Base-by-base conservation (phyloP, 1,140 invertebrate species). In the Drosophila tani region DNA sequence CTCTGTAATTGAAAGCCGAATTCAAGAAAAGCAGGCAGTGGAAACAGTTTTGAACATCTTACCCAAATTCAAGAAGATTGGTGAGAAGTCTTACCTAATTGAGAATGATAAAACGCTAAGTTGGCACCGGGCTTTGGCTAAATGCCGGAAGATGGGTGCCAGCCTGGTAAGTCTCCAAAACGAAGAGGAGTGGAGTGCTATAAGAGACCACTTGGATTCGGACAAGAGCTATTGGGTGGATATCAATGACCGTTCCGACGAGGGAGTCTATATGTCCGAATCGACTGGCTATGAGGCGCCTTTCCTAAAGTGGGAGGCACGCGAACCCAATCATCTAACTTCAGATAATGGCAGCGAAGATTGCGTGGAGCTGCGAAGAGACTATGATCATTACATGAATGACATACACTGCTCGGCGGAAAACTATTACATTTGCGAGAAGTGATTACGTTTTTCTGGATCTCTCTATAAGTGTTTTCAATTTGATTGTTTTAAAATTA, bases 371-470 rank as follows among this genome's bases (percentile, higher is more conserved):
- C 14, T 56, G 14, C 19, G 53, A 9, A 15, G 19, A 15, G 53
- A 38, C 14, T 55, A 55, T 21, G 3, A 57, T 40, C 55, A 57
- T 2, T 40, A 57, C 17, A 56, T 56, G 32, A 56, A 56, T 38
- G 32, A 38, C 17, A 15, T 38, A 6, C 1, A n/a, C 7, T 56
- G 53, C 8, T 15, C 5, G 14, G 2, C 15, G 5, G 1, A 38
- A 5, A 56, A 56, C 8, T 21, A 15, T 17, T 55, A 19, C 17
- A 55, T 55, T 1, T 55, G 51, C 29, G 12, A 55, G 17, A 6
- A 3, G 9, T 11, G 3, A 7, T 15, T 7, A 7, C 1, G 2
- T 8, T 24, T 24, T 15, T 29, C 24, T 24, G 24, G 24, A 24
- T 24, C n/a, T n/a, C n/a, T n/a, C n/a, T n/a, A n/a, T n/a, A n/a